These are phyloP conservation scores for Nymphalis polychloros DNA, from an alignment of 2,888 invertebrate genomes.

Conservation along the genomic window DNA sequence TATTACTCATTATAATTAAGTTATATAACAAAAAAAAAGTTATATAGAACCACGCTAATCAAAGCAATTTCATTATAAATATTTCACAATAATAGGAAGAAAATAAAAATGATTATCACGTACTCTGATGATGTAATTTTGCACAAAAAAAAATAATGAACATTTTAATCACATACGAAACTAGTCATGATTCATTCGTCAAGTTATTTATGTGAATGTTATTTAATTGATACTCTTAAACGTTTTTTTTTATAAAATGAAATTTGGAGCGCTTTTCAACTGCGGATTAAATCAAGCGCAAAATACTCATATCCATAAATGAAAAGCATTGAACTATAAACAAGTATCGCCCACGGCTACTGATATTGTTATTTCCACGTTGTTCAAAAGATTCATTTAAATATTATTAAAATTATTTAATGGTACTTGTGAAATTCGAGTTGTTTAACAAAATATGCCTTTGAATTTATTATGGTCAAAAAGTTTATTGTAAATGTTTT, in stretches of 20 bases:
- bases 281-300: not conserved
- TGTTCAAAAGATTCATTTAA: slow-evolving; percentile 5
- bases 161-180: too few relatives aligned
- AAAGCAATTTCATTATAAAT: too few relatives aligned
- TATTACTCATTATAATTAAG: too few relatives aligned
- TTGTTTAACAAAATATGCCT: slow-evolving; percentile 14
- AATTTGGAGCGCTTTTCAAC: not conserved
- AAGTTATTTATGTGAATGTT: too few relatives aligned
- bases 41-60: too few relatives aligned
- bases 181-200: too few relatives aligned
- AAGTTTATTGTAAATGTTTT: too few relatives aligned
- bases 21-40: too few relatives aligned
- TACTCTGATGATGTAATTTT: too few relatives aligned
- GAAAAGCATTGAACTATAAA: slow-evolving; percentile 13
- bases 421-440: slow-evolving; percentile 15
- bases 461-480: slow-evolving; percentile 3
- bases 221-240: not conserved
- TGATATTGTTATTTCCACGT: slow-evolving; percentile 32
- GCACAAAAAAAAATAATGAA: too few relatives aligned
- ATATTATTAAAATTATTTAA: slow-evolving; percentile 9
- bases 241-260: slow-evolving; percentile 1
- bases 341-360: slow-evolving; percentile 36
- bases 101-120: too few relatives aligned
- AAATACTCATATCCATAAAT: slow-evolving; percentile 6
- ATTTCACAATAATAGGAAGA: too few relatives aligned